A percentile compares a stretch with the other conserved stretches of the same genome.
phyloP scores from a whole-genome alignment of 2,113 vertebrate species.

The Notarius quadriscutis region DNA sequence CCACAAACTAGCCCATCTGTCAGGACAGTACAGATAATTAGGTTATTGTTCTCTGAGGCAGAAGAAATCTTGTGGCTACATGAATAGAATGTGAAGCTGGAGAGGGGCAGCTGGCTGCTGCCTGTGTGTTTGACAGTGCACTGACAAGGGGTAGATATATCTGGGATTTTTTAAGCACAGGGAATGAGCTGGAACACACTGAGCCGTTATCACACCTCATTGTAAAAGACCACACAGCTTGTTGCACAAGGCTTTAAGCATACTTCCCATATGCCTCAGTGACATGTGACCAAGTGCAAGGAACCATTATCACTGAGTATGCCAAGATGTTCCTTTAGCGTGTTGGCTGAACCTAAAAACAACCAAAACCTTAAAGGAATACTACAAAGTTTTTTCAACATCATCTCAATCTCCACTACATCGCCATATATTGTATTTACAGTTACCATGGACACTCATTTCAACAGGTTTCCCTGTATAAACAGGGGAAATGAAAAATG shows the following conservation, averaged over 20 bases:
- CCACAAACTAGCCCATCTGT: constrained; percentile 16
- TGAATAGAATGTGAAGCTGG: not conserved
- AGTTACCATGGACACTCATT: not conserved
- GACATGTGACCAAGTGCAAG: not conserved
- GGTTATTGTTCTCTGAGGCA: constrained; percentile 31
- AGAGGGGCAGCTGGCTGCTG: not conserved
- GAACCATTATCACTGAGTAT: not conserved
- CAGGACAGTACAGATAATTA: constrained; percentile 38
- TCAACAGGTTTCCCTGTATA: not conserved
- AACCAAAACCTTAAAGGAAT: not conserved
- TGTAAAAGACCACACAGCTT: constrained; percentile 25
- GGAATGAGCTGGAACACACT: constrained; percentile 6
- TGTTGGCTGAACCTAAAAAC: not conserved
- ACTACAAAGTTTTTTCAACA: not conserved
- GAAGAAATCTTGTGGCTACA: constrained; percentile 24
- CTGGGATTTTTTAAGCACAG: constrained; percentile 6
- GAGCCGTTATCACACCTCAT: constrained; percentile 14
- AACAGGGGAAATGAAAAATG: not conserved
- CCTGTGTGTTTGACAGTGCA: not conserved
- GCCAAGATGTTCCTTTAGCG: not conserved
- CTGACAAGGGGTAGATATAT: not conserved
- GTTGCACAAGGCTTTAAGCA: constrained; percentile 16
- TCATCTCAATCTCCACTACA: not conserved
- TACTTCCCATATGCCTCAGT: not conserved
- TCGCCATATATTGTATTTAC: not conserved